These are phyloP conservation scores for Harpalus rufipes DNA, from an alignment of 2,888 invertebrate genomes.

Conservation along the genomic window DNA sequence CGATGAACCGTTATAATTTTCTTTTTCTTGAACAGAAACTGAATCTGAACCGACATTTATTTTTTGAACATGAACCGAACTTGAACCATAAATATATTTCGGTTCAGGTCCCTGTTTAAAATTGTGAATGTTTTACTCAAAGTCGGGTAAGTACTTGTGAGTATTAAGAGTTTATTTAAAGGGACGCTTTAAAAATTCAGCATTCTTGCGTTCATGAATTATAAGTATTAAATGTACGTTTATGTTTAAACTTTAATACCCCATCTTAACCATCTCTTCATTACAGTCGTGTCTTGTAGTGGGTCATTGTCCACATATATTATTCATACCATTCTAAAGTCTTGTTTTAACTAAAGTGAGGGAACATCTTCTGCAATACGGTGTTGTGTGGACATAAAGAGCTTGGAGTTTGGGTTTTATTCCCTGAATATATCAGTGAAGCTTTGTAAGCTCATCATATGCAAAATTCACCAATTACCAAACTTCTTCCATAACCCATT, in stretches of 20 bases:
- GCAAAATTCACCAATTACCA: constrained; percentile 48
- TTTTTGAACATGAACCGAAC: too few species aligned
- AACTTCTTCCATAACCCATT: constrained; percentile 31
- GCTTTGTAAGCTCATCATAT: constrained; percentile 31
- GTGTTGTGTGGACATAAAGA: too few species aligned
- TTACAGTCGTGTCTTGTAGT: neutral
- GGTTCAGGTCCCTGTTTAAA: too few species aligned
- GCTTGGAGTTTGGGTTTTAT: neutral
- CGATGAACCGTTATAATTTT: too few species aligned
- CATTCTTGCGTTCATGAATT: neutral
- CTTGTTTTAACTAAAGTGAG: neutral
- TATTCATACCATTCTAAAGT: neutral
- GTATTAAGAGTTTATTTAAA: too few species aligned
- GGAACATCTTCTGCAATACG: neutral
- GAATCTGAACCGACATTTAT: too few species aligned
- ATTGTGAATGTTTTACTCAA: too few species aligned
- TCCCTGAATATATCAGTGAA: constrained; percentile 4
- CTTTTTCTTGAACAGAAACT: too few species aligned
- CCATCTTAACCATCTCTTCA: neutral
- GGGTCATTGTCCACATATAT: neutral
- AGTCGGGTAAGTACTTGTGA: too few species aligned
- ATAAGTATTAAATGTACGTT: neutral
- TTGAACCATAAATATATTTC: too few species aligned
- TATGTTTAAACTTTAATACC: neutral
- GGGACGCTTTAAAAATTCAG: neutral